Conservation (phyloP, 2,888 invertebrate genomes). For the Cremastinae sp. region DNA sequence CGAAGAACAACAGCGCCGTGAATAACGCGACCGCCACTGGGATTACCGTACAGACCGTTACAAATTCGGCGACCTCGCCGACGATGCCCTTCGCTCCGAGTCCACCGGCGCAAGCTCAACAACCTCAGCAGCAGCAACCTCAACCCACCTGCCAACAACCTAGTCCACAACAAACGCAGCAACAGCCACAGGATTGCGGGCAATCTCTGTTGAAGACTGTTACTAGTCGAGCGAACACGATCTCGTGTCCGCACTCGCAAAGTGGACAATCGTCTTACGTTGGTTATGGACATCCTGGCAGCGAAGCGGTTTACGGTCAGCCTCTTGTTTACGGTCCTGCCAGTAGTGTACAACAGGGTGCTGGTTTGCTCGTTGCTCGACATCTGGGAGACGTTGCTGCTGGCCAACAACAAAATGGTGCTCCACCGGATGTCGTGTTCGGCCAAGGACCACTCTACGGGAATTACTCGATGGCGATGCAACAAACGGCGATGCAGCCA, state of each 20-base stretch:
- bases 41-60: constrained; percentile 63
- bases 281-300: constrained; percentile 47
- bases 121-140: constrained; percentile 48
- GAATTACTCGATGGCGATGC: constrained; percentile 75
- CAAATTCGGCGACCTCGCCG: constrained; percentile 76
- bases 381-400: constrained; percentile 51
- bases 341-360: constrained; percentile 45
- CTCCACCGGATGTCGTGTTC: constrained; percentile 70
- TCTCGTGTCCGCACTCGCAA: constrained; percentile 69
- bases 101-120: constrained; percentile 62
- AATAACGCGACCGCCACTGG: constrained; percentile 7
- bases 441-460: constrained; percentile 75
- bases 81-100: constrained; percentile 74
- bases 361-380: constrained; percentile 50
- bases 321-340: constrained; percentile 56
- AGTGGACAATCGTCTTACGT: constrained; percentile 66
- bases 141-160: constrained; percentile 48
- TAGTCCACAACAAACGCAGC: constrained; percentile 35
- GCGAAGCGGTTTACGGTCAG: constrained; percentile 59
- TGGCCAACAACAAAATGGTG: constrained; percentile 50
- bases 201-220: constrained; percentile 74
- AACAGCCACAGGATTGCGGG: constrained; percentile 57
- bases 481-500: constrained; percentile 72
- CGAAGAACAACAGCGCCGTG: constrained; percentile 33
- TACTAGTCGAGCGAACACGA: constrained; percentile 66